Percentiles rank a stretch among this genome's conserved stretches.
These are phyloP conservation scores for Notospermus geniculatus DNA, from an alignment of 1,140 invertebrate genomes.

Conservation along the genomic window DNA sequence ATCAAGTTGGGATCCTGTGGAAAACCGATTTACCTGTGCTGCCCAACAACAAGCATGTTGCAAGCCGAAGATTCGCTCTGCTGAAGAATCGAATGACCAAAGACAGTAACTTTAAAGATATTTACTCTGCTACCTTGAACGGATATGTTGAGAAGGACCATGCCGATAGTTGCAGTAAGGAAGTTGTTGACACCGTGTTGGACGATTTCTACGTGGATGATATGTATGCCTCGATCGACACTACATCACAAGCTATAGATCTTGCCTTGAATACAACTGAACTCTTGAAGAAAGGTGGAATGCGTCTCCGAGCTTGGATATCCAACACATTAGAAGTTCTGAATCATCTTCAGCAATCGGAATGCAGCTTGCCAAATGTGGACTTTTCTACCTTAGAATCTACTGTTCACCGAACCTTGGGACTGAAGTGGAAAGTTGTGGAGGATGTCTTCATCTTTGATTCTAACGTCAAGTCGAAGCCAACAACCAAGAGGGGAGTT, in stretches of 20 bases:
- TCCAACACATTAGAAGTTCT: slow-evolving; percentile 11
- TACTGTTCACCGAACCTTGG: slow-evolving; percentile 4
- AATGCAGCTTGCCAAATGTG: neutral
- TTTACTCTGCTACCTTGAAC: too few species aligned
- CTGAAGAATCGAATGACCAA: too few species aligned
- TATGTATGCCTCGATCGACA: slow-evolving; percentile 11
- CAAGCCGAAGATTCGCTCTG: too few species aligned
- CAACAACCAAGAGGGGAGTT: slow-evolving; percentile 11
- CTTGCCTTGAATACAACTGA: neutral
- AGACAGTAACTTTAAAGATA: too few species aligned
- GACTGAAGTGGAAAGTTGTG: slow-evolving; percentile 12
- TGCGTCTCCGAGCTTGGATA: slow-evolving; percentile 17
- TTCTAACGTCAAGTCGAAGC: neutral
- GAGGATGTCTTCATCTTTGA: slow-evolving; percentile 14
- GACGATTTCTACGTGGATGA: slow-evolving; percentile 25
- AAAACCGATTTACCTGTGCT: too few species aligned
- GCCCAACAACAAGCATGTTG: too few species aligned
- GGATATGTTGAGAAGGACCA: too few species aligned
- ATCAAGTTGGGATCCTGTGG: too few species aligned
- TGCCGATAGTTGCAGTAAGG: neutral
- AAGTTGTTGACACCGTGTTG: slow-evolving; percentile 10
- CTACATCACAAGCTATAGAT: neutral
- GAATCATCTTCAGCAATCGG: slow-evolving; percentile 5
- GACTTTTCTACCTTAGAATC: neutral
- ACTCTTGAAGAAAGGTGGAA: slow-evolving; percentile 14